A percentile compares a stretch with the other conserved stretches of the same genome.
Evolutionary conservation across 2,113 vertebrate genomes (phyloP).

Genomic region (Hucho hucho): DNA sequence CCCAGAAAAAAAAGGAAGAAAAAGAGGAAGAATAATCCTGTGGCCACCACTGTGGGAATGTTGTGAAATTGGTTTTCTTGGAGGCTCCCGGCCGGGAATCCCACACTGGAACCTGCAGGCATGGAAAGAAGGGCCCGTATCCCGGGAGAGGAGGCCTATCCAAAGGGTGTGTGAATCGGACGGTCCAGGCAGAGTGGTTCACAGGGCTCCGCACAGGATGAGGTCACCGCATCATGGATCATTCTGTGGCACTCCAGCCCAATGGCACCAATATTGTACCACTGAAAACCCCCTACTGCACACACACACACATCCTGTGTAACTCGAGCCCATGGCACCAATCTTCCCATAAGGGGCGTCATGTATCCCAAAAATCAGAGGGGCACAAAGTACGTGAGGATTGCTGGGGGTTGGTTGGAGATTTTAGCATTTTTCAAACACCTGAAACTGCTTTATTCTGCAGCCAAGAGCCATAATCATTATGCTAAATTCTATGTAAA

Average conservation of each 20-base stretch:
- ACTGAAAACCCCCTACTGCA: conserved; percentile 14
- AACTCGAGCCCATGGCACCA: neutral
- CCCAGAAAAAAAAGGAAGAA: conserved; percentile 29
- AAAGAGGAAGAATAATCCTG: conserved; percentile 62
- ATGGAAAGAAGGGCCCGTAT: conserved; percentile 59
- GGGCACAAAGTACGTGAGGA: too few species aligned
- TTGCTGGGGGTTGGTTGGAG: too few species aligned
- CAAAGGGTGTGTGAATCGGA: neutral
- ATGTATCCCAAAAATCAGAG: too few species aligned
- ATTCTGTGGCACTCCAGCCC: conserved; percentile 14
- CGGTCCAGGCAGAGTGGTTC: conserved; percentile 17
- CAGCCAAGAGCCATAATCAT: too few species aligned
- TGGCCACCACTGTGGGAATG: conserved; percentile 76
- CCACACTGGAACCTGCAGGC: conserved; percentile 70
- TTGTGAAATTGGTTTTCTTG: conserved; percentile 73
- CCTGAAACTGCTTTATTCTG: too few species aligned
- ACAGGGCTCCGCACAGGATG: conserved; percentile 24
- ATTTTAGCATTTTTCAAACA: too few species aligned
- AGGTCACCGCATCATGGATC: conserved; percentile 34
- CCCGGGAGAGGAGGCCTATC: conserved; percentile 35
- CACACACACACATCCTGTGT: conserved; percentile 10
- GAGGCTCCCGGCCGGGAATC: conserved; percentile 64
- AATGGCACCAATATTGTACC: conserved; percentile 26
- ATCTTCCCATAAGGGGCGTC: too few species aligned
- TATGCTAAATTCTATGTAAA: too few species aligned